These are phyloP conservation scores for Lasioglossum malachurum DNA, from an alignment of 2,888 invertebrate species.

Conservation along the genomic window DNA sequence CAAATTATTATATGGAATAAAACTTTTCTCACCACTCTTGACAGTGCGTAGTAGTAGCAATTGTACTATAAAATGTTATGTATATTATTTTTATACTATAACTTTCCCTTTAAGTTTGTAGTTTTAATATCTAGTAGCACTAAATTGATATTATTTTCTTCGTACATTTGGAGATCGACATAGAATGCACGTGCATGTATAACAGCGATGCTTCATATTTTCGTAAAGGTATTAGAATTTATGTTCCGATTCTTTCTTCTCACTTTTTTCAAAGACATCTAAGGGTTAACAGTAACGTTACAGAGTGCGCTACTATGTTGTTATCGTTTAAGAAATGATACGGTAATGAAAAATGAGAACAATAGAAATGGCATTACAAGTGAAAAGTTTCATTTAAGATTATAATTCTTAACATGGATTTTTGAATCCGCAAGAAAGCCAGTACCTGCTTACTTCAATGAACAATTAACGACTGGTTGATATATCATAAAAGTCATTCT, in stretches of 20 bases:
- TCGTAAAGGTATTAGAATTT: conserved; percentile 7
- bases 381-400: conserved; percentile 27
- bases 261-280: background rate
- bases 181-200: conserved; percentile 22
- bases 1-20: conserved; percentile 15
- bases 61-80: conserved; percentile 35
- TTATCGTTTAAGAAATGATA: conserved; percentile 11
- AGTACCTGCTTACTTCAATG: conserved; percentile 66
- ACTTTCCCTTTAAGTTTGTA: conserved; percentile 33
- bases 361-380: conserved; percentile 52
- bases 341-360: background rate
- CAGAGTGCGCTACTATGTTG: background rate
- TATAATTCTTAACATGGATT: conserved; percentile 32
- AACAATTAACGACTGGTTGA: conserved; percentile 67
- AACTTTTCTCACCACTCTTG: background rate
- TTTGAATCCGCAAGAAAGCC: conserved; percentile 70
- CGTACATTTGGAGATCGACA: conserved; percentile 20
- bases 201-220: conserved; percentile 16
- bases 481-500: conserved; percentile 69
- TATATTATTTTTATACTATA: conserved; percentile 41
- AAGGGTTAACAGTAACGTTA: conserved; percentile 4
- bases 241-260: conserved; percentile 7
- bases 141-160: conserved; percentile 25
- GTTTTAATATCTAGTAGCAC: conserved; percentile 3
- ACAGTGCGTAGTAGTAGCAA: conserved; percentile 42